Evolutionary conservation across 1,140 invertebrate genomes (phyloP), one percentile per base, ranked within the genome.

Genomic region (Drosophila eugracilis): DNA sequence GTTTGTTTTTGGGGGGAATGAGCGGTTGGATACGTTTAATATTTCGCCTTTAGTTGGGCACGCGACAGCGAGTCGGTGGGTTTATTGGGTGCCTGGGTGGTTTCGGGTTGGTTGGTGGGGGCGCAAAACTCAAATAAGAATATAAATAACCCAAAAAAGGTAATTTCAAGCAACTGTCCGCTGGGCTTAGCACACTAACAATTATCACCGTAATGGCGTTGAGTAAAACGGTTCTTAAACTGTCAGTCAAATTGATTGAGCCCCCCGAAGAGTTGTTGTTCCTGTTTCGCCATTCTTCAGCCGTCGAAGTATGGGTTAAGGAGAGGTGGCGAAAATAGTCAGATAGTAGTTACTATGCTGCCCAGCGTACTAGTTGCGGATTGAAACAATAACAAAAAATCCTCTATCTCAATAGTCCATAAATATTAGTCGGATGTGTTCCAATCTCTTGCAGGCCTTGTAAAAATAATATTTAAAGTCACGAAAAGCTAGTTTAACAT

Each of bases 171-270:
- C 71, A 75, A 78, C 71, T 62, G 75, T 73, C 80, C 50, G 49
- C 80, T 42, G 71, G 75, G 65, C 62, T 60, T 59, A 65, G 67
- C 57, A 63, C 50, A 80, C 55, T 48, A 66, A 69, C 65, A 69
- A 67, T 69, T 67, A 69, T 69, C 65, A 26, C 62, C 36, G 50
- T 44, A 75, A 49, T 71, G 65, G 62, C 47, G 65, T 39, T 54
- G 63, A 74, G 72, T 70, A 62, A 70, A 75, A 80, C 36, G 70
- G 55, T 71, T 53, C 84, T 86, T 86, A 77, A 71, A 50, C 44
- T 69, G 75, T 88, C 83, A 78, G 49, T 86, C 83, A 86, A 67
- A 7, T 53, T 86, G 83, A 86, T 86, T 83, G 74, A 88, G 74
- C 83, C 75, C 63, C 72, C 36, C 37, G 55, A 65, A 50, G 21